Conservation (phyloP, 2,113 vertebrate genomes). For the Neolamprologus cancellatus region DNA sequence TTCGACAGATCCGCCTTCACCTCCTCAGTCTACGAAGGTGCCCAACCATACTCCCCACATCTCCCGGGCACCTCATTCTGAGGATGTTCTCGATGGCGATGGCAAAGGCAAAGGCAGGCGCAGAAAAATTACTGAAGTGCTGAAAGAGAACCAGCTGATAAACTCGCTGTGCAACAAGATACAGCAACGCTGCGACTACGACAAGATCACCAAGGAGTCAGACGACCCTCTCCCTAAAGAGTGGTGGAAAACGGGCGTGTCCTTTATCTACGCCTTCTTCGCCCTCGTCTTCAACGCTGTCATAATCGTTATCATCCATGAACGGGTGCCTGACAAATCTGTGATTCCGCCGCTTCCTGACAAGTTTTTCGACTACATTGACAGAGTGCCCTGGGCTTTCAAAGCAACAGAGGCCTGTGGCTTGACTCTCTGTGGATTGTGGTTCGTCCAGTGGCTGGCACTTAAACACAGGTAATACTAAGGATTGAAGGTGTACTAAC, state of each 20-base stretch:
- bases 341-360: conserved; percentile 91
- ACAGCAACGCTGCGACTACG: conserved; percentile 80
- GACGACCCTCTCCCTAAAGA: conserved; percentile 79
- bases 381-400: conserved; percentile 93
- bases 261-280: conserved; percentile 86
- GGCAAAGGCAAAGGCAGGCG: background rate
- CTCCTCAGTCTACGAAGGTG: background rate
- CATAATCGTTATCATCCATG: conserved; percentile 93
- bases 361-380: conserved; percentile 96
- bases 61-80: background rate
- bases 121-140: background rate
- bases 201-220: conserved; percentile 82
- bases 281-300: conserved; percentile 89
- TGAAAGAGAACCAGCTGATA: conserved; percentile 40
- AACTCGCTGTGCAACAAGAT: conserved; percentile 59
- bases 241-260: conserved; percentile 96
- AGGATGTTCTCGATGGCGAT: background rate
- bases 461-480: conserved; percentile 87
- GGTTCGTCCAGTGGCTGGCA: conserved; percentile 87
- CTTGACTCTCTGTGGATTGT: conserved; percentile 85
- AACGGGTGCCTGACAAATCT: conserved; percentile 91
- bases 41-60: background rate
- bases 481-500: background rate
- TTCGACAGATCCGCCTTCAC: accelerated
- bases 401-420: conserved; percentile 95